Evolutionary conservation across 2,113 vertebrate genomes (phyloP).

Genomic region (Gymnorhina tibicen): DNA sequence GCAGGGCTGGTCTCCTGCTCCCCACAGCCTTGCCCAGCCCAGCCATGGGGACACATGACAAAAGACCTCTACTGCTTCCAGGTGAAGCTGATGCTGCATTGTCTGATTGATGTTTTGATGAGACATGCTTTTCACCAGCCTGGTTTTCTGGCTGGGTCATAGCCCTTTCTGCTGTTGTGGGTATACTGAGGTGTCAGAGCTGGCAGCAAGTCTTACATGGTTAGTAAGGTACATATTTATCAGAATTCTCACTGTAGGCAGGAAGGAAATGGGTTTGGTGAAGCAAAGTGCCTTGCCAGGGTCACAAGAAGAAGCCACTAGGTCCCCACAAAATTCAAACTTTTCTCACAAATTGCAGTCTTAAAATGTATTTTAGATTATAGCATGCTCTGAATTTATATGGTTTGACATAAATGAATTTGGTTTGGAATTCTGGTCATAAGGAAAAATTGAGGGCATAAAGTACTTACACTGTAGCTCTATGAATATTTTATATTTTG

Average conservation of each 20-base stretch:
- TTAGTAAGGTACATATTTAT: neutral
- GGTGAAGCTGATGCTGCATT: neutral
- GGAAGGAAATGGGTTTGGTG: neutral
- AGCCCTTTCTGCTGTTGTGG: neutral
- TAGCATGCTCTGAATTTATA: neutral
- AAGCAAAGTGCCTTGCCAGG: neutral
- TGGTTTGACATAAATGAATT: neutral
- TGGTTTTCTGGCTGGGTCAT: neutral
- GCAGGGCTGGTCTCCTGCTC: neutral
- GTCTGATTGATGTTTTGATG: neutral
- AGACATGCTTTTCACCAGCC: accelerated
- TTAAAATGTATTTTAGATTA: neutral
- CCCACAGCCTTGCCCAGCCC: neutral
- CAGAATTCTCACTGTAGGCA: neutral
- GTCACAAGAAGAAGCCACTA: neutral
- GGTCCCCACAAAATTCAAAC: neutral
- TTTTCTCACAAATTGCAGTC: neutral
- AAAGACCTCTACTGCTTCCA: neutral
- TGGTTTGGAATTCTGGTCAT: neutral
- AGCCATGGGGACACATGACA: neutral
- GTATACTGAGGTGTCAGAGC: neutral
- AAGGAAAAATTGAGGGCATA: neutral
- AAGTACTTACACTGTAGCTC: neutral
- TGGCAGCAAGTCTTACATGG: neutral
- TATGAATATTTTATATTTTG: neutral